Percentiles rank a stretch among this genome's conserved stretches.
phyloP scores from a whole-genome alignment of 92 coral and sea anemone species.

The Montipora capitata region DNA sequence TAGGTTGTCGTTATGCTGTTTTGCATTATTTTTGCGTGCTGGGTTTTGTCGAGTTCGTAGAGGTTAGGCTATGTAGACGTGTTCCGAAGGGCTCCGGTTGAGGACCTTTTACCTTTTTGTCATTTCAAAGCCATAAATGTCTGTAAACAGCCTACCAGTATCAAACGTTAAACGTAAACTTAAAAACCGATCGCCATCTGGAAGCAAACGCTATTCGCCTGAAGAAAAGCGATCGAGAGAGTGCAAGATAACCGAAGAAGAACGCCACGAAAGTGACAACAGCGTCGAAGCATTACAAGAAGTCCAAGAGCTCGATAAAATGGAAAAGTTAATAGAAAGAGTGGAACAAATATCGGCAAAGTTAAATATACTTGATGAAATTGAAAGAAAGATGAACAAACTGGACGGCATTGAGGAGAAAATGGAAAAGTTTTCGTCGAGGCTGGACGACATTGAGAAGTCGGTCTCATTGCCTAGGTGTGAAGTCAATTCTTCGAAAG shows the following conservation, averaged over 20 bases:
- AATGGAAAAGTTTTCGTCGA: neutral
- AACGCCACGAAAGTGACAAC: no score
- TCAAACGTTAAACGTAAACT: conserved; percentile 3
- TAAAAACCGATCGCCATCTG: conserved; percentile 6
- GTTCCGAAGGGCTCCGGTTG: no score
- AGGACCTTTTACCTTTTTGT: neutral
- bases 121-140: neutral
- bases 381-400: conserved; percentile 1
- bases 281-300: neutral
- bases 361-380: neutral
- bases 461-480: neutral
- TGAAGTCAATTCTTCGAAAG: neutral
- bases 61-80: no score
- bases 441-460: neutral
- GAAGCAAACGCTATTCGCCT: neutral
- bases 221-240: neutral
- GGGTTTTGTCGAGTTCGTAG: no score
- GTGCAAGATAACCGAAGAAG: neutral
- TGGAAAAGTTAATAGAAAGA: neutral
- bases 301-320: neutral
- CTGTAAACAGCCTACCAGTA: neutral
- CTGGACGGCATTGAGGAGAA: neutral
- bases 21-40: no score
- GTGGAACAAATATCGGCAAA: neutral
- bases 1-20: no score